Conservation (phyloP, 2,113 vertebrate species). For the Oryzias melastigma region DNA sequence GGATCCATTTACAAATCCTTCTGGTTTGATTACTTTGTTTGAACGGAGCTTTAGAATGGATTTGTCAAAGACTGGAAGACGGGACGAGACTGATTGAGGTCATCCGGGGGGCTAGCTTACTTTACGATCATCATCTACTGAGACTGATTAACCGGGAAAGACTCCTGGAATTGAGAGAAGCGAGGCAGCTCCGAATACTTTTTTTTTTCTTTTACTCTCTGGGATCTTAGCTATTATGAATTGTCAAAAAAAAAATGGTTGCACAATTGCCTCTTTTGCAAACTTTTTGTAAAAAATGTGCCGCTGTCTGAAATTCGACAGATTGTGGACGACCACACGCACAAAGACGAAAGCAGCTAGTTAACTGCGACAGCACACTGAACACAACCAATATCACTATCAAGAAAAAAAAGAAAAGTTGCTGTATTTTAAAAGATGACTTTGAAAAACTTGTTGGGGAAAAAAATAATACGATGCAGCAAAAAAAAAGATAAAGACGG, state of each 20-base stretch:
- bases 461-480: slow-evolving; percentile 34
- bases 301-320: slow-evolving; percentile 24
- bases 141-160: slow-evolving; percentile 48
- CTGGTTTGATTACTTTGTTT: slow-evolving; percentile 31
- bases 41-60: slow-evolving; percentile 40
- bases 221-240: slow-evolving; percentile 25
- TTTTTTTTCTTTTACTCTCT: slow-evolving; percentile 16
- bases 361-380: slow-evolving; percentile 60
- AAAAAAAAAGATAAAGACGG: slow-evolving; percentile 18
- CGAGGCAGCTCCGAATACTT: slow-evolving; percentile 16
- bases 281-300: slow-evolving; percentile 50
- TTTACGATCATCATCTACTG: slow-evolving; percentile 42
- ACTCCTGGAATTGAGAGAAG: slow-evolving; percentile 32
- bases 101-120: slow-evolving; percentile 23
- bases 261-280: slow-evolving; percentile 75
- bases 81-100: slow-evolving; percentile 54
- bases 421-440: slow-evolving; percentile 33
- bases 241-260: slow-evolving; percentile 56
- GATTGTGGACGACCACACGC: slow-evolving; percentile 57
- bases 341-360: slow-evolving; percentile 61
- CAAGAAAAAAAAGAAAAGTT: slow-evolving; percentile 20
- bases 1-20: slow-evolving; percentile 50
- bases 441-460: slow-evolving; percentile 28
- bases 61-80: slow-evolving; percentile 38
- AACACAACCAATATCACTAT: slow-evolving; percentile 42